Conservation (phyloP, 2,797 vertebrate genomes). For the Sciaenops ocellatus region DNA sequence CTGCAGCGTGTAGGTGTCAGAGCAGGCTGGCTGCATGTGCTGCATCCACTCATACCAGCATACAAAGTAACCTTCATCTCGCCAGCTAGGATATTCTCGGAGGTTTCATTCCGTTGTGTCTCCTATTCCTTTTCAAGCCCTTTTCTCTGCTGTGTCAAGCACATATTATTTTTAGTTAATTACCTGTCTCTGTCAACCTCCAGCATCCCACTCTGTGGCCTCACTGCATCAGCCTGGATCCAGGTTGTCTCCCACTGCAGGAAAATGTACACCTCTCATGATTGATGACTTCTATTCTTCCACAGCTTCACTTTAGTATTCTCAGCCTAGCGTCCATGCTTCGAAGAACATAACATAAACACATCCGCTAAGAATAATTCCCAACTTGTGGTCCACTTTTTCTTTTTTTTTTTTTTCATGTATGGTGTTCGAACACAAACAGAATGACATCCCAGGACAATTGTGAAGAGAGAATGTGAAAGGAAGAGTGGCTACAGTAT, state of each 20-base stretch:
- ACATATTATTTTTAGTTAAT: slow-evolving; percentile 80
- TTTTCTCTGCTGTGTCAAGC: slow-evolving; percentile 60
- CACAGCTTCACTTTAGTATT: slow-evolving; percentile 61
- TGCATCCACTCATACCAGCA: slow-evolving; percentile 46
- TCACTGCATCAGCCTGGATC: slow-evolving; percentile 64
- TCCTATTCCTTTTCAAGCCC: slow-evolving; percentile 36
- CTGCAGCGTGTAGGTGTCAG: slow-evolving; percentile 57
- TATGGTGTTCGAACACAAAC: slow-evolving; percentile 15
- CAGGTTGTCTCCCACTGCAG: slow-evolving; percentile 71
- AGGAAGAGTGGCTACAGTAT: not conserved
- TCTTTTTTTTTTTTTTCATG: not conserved
- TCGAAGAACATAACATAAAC: slow-evolving; percentile 62
- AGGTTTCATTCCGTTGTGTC: slow-evolving; percentile 46
- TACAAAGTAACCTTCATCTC: slow-evolving; percentile 68
- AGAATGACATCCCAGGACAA: slow-evolving; percentile 34
- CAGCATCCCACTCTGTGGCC: slow-evolving; percentile 58
- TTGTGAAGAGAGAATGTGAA: slow-evolving; percentile 34
- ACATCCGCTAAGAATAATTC: slow-evolving; percentile 58
- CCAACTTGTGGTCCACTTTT: slow-evolving; percentile 1
- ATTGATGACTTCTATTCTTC: slow-evolving; percentile 80
- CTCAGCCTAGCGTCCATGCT: slow-evolving; percentile 56
- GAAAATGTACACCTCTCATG: slow-evolving; percentile 67
- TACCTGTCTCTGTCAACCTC: slow-evolving; percentile 70
- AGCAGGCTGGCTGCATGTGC: slow-evolving; percentile 42
- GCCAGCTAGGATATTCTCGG: slow-evolving; percentile 40